Conservation (phyloP, 2,797 vertebrate species). For the Sitta carolinensis region DNA sequence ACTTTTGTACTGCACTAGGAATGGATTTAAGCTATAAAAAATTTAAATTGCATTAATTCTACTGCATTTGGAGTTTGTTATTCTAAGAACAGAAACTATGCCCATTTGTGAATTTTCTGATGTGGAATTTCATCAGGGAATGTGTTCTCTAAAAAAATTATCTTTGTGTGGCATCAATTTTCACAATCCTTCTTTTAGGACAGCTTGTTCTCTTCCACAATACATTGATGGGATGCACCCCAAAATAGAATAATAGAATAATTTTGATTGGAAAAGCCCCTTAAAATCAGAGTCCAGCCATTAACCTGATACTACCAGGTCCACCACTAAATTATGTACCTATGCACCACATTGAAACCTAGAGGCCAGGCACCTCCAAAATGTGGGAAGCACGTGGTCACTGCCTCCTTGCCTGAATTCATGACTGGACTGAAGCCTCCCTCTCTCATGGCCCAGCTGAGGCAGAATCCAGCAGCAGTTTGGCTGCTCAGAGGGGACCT, state of each 20-base stretch:
- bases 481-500: background rate
- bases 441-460: background rate
- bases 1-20: background rate
- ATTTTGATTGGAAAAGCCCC: background rate
- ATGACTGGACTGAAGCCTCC: background rate
- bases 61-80: background rate
- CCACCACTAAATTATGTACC: background rate
- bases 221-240: rapidly evolving
- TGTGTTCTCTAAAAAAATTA: rapidly evolving
- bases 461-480: background rate
- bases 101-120: background rate
- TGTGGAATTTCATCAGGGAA: background rate
- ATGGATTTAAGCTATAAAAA: background rate
- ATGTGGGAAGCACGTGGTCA: background rate
- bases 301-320: background rate
- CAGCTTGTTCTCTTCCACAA: background rate
- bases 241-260: background rate
- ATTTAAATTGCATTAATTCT: background rate
- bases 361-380: background rate
- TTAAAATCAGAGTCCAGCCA: background rate
- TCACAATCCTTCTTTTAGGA: background rate
- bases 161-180: background rate
- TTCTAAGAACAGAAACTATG: background rate
- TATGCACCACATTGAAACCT: rapidly evolving
- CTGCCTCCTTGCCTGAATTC: background rate